Conservation (phyloP, 2,797 vertebrate genomes). For the Hephaestus fuliginosus region DNA sequence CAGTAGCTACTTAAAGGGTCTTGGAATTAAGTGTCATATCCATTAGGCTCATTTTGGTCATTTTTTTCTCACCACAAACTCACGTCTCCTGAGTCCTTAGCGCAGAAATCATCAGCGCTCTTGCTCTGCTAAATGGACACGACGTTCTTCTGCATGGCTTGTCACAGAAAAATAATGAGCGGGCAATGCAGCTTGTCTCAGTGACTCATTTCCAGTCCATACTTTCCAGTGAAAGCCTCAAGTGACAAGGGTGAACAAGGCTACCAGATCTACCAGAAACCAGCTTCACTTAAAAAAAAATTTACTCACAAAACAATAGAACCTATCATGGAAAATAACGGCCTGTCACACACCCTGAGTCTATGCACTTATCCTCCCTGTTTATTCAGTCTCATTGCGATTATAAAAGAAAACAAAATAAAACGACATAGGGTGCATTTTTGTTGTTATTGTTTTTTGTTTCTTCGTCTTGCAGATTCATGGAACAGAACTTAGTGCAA, state of each 20-base stretch:
- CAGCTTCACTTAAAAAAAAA: slow-evolving; percentile 47
- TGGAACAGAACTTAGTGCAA: slow-evolving; percentile 81
- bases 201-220: slow-evolving; percentile 52
- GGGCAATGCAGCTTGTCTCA: slow-evolving; percentile 47
- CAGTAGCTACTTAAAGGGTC: slow-evolving; percentile 56
- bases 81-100: slow-evolving; percentile 25
- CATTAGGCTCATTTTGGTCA: slow-evolving; percentile 55
- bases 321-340: slow-evolving; percentile 54
- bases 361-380: slow-evolving; percentile 43
- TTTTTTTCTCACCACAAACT: slow-evolving; percentile 30
- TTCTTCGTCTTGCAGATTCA: slow-evolving; percentile 42
- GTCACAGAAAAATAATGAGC: slow-evolving; percentile 57
- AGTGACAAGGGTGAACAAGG: slow-evolving; percentile 56
- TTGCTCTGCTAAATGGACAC: slow-evolving; percentile 47
- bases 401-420: slow-evolving; percentile 37
- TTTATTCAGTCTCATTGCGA: slow-evolving; percentile 42
- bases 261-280: slow-evolving; percentile 58
- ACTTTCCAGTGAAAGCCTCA: slow-evolving; percentile 51
- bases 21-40: slow-evolving; percentile 39
- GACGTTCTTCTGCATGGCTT: slow-evolving; percentile 41
- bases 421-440: slow-evolving; percentile 32
- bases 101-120: slow-evolving; percentile 32
- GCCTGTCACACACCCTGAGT: slow-evolving; percentile 71
- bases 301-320: slow-evolving; percentile 35
- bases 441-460: slow-evolving; percentile 4